phyloP scores from a whole-genome alignment of 2,888 invertebrate genomes.

The Hirtodrosophila duncani region DNA sequence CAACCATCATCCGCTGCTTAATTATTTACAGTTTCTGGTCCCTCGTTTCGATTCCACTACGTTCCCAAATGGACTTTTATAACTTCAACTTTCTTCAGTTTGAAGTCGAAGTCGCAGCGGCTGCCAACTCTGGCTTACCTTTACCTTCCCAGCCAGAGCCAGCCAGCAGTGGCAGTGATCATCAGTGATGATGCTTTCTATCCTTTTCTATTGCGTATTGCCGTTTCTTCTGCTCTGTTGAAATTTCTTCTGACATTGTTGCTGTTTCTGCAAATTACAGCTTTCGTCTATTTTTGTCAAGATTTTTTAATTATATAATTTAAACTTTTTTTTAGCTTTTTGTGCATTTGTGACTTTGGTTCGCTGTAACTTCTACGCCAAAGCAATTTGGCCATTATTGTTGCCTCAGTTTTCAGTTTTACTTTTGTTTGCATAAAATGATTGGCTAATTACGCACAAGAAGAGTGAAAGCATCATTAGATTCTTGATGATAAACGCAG shows the following conservation, averaged over 20 bases:
- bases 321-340: constrained; percentile 39
- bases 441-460: constrained; percentile 59
- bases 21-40: constrained; percentile 61
- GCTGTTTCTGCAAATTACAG: constrained; percentile 62
- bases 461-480: constrained; percentile 59
- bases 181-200: constrained; percentile 38
- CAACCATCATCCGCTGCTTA: constrained; percentile 31
- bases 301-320: constrained; percentile 75
- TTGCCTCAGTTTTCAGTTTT: constrained; percentile 61
- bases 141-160: too few species aligned
- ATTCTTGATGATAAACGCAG: constrained; percentile 60
- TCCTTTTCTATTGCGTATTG: constrained; percentile 23
- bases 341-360: constrained; percentile 38
- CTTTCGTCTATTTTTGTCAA: constrained; percentile 73
- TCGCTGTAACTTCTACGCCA: constrained; percentile 44
- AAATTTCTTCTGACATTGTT: constrained; percentile 12
- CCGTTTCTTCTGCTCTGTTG: constrained; percentile 22
- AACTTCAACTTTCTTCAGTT: constrained; percentile 71
- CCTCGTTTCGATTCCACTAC: constrained; percentile 54
- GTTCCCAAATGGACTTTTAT: constrained; percentile 59
- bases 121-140: constrained; percentile 41
- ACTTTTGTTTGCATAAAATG: constrained; percentile 64
- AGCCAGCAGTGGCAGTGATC: too few species aligned
- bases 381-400: constrained; percentile 25
- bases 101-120: constrained; percentile 35